A percentile compares a stretch with the other conserved stretches of the same genome.
Evolutionary conservation across 92 coral and sea anemone species (phyloP).

Genomic region (Paragorgia papillata): DNA sequence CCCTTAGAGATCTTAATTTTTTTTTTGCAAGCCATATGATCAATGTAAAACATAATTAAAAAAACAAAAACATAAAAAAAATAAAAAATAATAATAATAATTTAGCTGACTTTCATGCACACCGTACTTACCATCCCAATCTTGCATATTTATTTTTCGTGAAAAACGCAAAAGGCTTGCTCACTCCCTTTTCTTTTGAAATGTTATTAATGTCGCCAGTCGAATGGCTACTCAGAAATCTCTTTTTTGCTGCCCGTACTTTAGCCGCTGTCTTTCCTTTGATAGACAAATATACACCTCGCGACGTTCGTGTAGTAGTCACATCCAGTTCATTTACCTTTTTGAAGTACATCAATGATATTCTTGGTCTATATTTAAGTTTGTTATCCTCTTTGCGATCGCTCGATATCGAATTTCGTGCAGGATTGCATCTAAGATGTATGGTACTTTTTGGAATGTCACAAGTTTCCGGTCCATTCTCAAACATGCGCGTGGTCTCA

Average conservation of each 20-base stretch:
- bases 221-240: too few relatives aligned
- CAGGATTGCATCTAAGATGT: constrained; percentile 73
- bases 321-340: constrained; percentile 51
- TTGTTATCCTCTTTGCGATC: not conserved
- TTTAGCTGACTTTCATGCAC: too few relatives aligned
- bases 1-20: too few relatives aligned
- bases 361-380: constrained; percentile 65
- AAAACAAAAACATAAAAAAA: too few relatives aligned
- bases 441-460: constrained; percentile 74
- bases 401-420: constrained; percentile 18
- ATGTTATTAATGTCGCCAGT: not conserved
- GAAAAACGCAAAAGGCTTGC: constrained; percentile 58
- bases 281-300: constrained; percentile 60
- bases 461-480: constrained; percentile 79
- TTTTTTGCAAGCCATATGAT: too few relatives aligned
- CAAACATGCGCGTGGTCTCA: constrained; percentile 80
- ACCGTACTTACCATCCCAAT: constrained; percentile 86
- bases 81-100: too few relatives aligned
- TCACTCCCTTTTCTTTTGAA: not conserved
- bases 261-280: not conserved
- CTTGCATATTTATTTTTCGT: constrained; percentile 77
- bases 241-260: not conserved
- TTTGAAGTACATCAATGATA: constrained; percentile 29
- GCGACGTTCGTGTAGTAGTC: constrained; percentile 42
- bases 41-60: too few relatives aligned